phyloP scores from a whole-genome alignment of 2,888 invertebrate species.

The Dryocosmus kuriphilus region DNA sequence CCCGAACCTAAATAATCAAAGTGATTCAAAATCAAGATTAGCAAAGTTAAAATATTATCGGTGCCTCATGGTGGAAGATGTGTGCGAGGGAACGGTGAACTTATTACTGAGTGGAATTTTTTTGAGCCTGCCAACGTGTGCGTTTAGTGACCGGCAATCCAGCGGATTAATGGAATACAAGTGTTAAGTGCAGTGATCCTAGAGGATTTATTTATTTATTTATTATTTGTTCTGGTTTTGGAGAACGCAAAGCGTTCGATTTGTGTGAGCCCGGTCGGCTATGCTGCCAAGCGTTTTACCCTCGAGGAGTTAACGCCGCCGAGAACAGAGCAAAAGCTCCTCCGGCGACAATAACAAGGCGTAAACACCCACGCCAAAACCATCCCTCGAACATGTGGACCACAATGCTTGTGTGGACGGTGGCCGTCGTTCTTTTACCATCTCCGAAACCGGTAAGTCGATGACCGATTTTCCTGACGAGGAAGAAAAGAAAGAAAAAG shows the following conservation, averaged over 20 bases:
- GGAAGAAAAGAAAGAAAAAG: no score
- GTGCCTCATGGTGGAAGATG: slow-evolving; percentile 32
- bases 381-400: slow-evolving; percentile 74
- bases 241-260: neutral
- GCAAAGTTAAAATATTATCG: slow-evolving; percentile 5
- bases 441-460: slow-evolving; percentile 72
- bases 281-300: slow-evolving; percentile 51
- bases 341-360: slow-evolving; percentile 54
- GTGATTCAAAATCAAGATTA: neutral
- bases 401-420: slow-evolving; percentile 74
- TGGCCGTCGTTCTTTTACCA: slow-evolving; percentile 71
- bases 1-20: neutral
- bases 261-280: slow-evolving; percentile 42
- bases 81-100: slow-evolving; percentile 27
- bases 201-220: slow-evolving; percentile 28
- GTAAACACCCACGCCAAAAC: slow-evolving; percentile 61
- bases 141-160: slow-evolving; percentile 35
- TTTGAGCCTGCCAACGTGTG: slow-evolving; percentile 28
- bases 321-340: slow-evolving; percentile 48
- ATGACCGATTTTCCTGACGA: no score
- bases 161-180: slow-evolving; percentile 38
- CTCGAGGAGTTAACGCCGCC: slow-evolving; percentile 58
- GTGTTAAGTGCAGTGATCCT: slow-evolving; percentile 35
- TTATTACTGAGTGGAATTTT: slow-evolving; percentile 13
- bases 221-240: neutral